Base-by-base conservation (phyloP, 2,797 vertebrate genomes). In the Coregonus sp. region DNA sequence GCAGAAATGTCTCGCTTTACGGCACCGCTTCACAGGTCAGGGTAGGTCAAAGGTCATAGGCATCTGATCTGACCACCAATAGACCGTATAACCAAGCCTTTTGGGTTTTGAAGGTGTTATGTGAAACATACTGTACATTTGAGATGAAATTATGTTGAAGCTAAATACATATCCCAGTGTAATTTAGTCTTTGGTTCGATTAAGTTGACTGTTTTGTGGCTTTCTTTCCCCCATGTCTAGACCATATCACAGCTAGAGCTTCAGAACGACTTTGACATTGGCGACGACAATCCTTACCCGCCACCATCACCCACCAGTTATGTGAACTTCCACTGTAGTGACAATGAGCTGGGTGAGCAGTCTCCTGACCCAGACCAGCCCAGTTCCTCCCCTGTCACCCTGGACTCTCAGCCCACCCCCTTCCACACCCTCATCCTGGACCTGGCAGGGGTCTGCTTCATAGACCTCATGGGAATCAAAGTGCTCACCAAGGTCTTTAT, bases 381-480 rank as follows among this genome's bases (percentile, higher is more conserved):
- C 90, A 90, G 81, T 86, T 75, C 94, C 83, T 88, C 70, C 7
- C 92, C 84, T 83, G 90, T 89, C 91, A 93, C 85, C 0, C 87
- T 92, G 82, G 86, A 90, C 80, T 54, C 82, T 59, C 95, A 95
- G 74, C 92, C 95, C 5, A 59, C 95, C 81, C 93, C 95, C 83
- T 97, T 97, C 85, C 96, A 98, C 89, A 97, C 96, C 4, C 95
- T 98, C 75, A 94, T 98, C 85, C 91, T 98, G 1, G 96, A 98
- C 90, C 88, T 97, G 92, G 96, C 96, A 0, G 97, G 96, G 0
- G 96, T 98, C 84, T 97, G 97, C 81, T 98, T 98, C 47, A 94
- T 97, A 25, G 96, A 98, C 79, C 87, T 98, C 66, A 97, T 97
- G 96, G 96, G 97, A 78, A 95, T 96, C 75, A 98, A 97, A 87